Base-by-base conservation (phyloP, 2,888 invertebrate genomes). In the Brachynemurus nebulosus region DNA sequence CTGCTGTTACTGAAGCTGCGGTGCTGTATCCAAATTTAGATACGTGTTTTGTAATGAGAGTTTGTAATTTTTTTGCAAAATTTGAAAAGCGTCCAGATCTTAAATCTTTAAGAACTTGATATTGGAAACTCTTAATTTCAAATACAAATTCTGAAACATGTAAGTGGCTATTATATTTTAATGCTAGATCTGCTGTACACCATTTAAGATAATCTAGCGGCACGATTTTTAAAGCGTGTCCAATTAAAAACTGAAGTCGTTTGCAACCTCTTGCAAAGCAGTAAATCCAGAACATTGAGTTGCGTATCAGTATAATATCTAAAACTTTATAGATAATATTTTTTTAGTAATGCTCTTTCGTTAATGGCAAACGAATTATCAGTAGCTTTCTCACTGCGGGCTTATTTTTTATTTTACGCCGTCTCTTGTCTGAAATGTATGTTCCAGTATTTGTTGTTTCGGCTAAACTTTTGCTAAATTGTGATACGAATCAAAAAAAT, bases 41-140 rank as follows among this genome's bases (percentile, higher is more conserved):
- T 41, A 41, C 27, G 33, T 41, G 21, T 34, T 34, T 17, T 35
- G 42, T 20, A 42, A 42, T 34, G 35, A 42, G 34, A 42, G 42
- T 34, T 35, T 23, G 12, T 42, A 42, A 5, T 8, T 42, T 35
- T 35, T 41, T 16, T 11, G 11, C n/a, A 23, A 7, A 23, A 23
- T 23, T 23, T 23, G 23, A 7, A 21, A 21, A 16, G 17, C n/a
- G 6, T 16, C 11, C 17, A 21, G 7, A 9, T 16, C n/a, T n/a
- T 40, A 27, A 25, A 40, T 25, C 8, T 40, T 40, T 21, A 6
- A 6, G 11, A n/a, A 21, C 40, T 40, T 40, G 40, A 40, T 9
- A 40, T 14, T 25, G 21, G 27, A 40, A 40, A 21, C 40, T 40
- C 27, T 40, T 25, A 25, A 21, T 40, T 25, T 40, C 40, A 40